Evolutionary conservation across 2,888 invertebrate species (phyloP).

Genomic region (Cremastinae sp.): DNA sequence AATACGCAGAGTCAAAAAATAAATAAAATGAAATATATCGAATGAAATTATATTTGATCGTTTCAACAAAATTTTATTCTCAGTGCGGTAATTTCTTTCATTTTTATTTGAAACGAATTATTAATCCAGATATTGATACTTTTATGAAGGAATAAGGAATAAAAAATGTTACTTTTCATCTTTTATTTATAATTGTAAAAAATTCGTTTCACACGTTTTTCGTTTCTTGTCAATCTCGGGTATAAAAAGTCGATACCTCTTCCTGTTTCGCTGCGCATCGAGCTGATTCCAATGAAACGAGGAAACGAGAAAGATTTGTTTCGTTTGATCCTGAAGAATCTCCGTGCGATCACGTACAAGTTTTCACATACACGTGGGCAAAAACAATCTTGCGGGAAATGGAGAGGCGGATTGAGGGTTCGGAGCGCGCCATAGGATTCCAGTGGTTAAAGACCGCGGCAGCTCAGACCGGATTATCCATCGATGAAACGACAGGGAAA

Average conservation of each 20-base stretch:
- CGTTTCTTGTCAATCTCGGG: not conserved
- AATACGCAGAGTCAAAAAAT: too few species aligned
- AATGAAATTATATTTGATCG: too few species aligned
- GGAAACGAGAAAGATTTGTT: conserved; percentile 2
- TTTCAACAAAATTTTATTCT: too few species aligned
- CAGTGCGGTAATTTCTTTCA: too few species aligned
- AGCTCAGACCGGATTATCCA: conserved; percentile 50
- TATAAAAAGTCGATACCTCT: not conserved
- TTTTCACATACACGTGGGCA: conserved; percentile 31
- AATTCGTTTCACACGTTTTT: too few species aligned
- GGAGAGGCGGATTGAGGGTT: conserved; percentile 17
- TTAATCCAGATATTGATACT: too few species aligned
- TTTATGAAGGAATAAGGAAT: too few species aligned
- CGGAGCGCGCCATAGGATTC: conserved; percentile 39
- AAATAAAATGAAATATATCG: too few species aligned
- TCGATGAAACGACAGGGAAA: conserved; percentile 11
- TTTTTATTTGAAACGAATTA: too few species aligned
- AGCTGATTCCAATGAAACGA: not conserved
- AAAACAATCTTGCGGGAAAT: conserved; percentile 9
- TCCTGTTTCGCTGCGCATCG: not conserved
- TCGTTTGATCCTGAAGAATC: conserved; percentile 30
- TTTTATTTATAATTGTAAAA: too few species aligned
- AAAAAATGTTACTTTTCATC: too few species aligned
- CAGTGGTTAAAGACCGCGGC: conserved; percentile 52
- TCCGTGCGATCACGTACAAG: conserved; percentile 35